A percentile compares a stretch with the other conserved stretches of the same genome.
phyloP scores from a whole-genome alignment of 2,113 vertebrate species.

The Petromus typicus region DNA sequence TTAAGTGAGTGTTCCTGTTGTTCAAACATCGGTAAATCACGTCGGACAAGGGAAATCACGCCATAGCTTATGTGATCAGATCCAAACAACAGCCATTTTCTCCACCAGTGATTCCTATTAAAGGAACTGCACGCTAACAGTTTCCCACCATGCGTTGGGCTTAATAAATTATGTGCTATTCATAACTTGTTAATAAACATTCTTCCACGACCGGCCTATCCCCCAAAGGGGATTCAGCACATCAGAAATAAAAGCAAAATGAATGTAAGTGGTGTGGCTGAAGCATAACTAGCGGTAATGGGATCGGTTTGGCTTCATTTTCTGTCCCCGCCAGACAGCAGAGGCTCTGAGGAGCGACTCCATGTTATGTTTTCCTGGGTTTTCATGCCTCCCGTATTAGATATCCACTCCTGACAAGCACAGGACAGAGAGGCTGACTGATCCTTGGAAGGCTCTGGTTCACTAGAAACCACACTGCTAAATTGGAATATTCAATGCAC shows the following conservation, averaged over 20 bases:
- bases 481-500: constrained; percentile 52
- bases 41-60: constrained; percentile 65
- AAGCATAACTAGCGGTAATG: constrained; percentile 77
- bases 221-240: constrained; percentile 73
- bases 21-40: constrained; percentile 70
- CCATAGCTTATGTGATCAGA: constrained; percentile 65
- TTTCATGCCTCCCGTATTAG: constrained; percentile 55
- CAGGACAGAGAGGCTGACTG: constrained; percentile 26
- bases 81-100: constrained; percentile 78
- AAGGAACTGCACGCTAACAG: constrained; percentile 68
- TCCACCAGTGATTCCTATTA: constrained; percentile 74
- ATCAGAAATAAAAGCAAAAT: constrained; percentile 77
- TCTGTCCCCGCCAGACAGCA: constrained; percentile 59
- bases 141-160: constrained; percentile 71
- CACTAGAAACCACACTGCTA: constrained; percentile 35
- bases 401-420: constrained; percentile 26
- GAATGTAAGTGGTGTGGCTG: constrained; percentile 70
- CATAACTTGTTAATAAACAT: constrained; percentile 77
- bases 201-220: constrained; percentile 60
- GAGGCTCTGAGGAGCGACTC: constrained; percentile 28
- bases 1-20: constrained; percentile 48
- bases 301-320: constrained; percentile 74
- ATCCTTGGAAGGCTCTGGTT: constrained; percentile 21
- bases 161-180: constrained; percentile 79
- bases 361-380: constrained; percentile 34